A percentile compares a stretch with the other conserved stretches of the same genome.
Evolutionary conservation across 2,113 vertebrate genomes (phyloP).

Genomic region (Chaetops frenatus): DNA sequence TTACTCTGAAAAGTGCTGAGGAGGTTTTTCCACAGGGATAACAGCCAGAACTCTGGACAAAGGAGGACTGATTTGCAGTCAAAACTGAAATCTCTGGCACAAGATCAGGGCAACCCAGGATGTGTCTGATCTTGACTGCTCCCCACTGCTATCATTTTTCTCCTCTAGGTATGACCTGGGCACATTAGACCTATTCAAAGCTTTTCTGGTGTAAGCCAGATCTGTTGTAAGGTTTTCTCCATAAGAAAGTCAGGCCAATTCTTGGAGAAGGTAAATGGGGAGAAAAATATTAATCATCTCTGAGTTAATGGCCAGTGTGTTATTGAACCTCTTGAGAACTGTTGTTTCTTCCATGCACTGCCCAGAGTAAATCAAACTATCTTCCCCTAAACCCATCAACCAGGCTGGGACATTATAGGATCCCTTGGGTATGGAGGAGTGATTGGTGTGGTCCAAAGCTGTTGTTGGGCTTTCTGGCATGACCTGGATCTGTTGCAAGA

Average conservation of each 20-base stretch:
- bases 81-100: neutral
- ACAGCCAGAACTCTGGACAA: neutral
- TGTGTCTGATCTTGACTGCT: neutral
- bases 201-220: neutral
- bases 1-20: neutral
- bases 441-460: neutral
- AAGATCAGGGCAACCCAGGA: neutral
- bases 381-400: neutral
- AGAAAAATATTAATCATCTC: neutral
- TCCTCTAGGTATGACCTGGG: rapidly evolving
- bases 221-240: neutral
- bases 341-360: neutral
- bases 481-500: neutral
- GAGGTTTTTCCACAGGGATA: neutral
- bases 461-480: neutral
- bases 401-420: rapidly evolving
- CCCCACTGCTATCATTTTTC: neutral
- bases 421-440: neutral
- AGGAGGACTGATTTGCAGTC: neutral
- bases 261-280: neutral
- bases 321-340: neutral
- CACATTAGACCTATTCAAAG: neutral
- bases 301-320: neutral
- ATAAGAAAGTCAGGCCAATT: neutral
- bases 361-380: neutral